Percentiles rank a stretch among this genome's conserved stretches.
Evolutionary conservation across 1,140 invertebrate genomes (phyloP).

Genomic region (Pseudobourletiella spinata): DNA sequence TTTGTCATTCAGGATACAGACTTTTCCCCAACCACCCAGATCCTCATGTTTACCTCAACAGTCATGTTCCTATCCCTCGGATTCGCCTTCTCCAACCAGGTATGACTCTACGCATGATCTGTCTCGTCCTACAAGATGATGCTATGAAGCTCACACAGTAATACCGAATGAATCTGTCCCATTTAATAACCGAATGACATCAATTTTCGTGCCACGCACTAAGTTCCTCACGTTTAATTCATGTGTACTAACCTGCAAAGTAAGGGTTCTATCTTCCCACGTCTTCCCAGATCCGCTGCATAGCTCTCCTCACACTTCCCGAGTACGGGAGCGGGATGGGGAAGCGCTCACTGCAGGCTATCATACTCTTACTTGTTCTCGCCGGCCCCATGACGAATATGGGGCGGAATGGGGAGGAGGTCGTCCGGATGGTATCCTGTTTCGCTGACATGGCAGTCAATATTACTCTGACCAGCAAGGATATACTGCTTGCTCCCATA

Average conservation of each 20-base stretch:
- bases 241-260: no score
- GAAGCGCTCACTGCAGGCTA: constrained; percentile 17
- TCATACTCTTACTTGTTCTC: constrained; percentile 23
- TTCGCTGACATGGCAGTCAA: constrained; percentile 23
- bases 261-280: no score
- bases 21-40: constrained; percentile 10
- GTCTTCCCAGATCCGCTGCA: constrained; percentile 31
- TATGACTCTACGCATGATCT: no score
- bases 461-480: constrained; percentile 20
- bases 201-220: no score
- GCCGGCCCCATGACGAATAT: constrained; percentile 31
- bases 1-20: constrained; percentile 23
- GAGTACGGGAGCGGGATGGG: constrained; percentile 24
- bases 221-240: no score
- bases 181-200: no score
- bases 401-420: constrained; percentile 26
- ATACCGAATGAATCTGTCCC: no score
- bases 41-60: constrained; percentile 4
- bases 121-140: no score
- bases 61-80: constrained; percentile 23
- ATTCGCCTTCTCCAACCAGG: constrained; percentile 24
- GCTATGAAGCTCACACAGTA: no score
- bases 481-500: constrained; percentile 27
- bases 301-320: constrained; percentile 24
- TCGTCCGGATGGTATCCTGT: constrained; percentile 21